Evolutionary conservation across 2,888 invertebrate species (phyloP).

Genomic region (Lordiphosa andalusiaca): DNA sequence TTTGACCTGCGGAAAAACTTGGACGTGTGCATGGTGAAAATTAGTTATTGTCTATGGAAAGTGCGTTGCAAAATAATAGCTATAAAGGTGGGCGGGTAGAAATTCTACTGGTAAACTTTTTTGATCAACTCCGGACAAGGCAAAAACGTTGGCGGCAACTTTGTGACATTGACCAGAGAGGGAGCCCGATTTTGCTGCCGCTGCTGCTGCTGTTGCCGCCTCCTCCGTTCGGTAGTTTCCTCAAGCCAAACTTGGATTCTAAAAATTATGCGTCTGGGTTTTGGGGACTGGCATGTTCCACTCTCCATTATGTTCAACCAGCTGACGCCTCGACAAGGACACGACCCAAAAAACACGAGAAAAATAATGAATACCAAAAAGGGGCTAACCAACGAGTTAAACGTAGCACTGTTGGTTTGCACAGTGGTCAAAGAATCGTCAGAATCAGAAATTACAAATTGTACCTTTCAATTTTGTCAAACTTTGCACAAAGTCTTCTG

Average conservation of each 20-base stretch:
- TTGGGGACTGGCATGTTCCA: slow-evolving; percentile 13
- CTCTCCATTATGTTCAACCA: slow-evolving; percentile 60
- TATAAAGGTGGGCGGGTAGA: not conserved
- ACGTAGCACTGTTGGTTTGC: not conserved
- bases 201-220: too few relatives aligned
- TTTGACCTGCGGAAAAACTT: slow-evolving; percentile 32
- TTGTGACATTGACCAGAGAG: slow-evolving; percentile 54
- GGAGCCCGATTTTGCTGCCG: slow-evolving; percentile 6
- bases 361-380: slow-evolving; percentile 38
- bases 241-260: slow-evolving; percentile 12
- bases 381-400: slow-evolving; percentile 22
- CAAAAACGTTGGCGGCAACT: slow-evolving; percentile 15
- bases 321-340: slow-evolving; percentile 51
- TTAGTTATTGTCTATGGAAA: slow-evolving; percentile 58
- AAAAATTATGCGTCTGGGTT: slow-evolving; percentile 33
- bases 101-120: slow-evolving; percentile 43
- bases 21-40: slow-evolving; percentile 42
- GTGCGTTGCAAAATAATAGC: slow-evolving; percentile 30
- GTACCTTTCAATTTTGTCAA: too few relatives aligned
- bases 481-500: too few relatives aligned
- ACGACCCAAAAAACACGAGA: slow-evolving; percentile 24
- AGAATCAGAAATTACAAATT: too few relatives aligned
- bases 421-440: too few relatives aligned
- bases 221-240: slow-evolving; percentile 22
- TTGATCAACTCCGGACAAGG: slow-evolving; percentile 44